phyloP scores from a whole-genome alignment of 2,113 vertebrate species.

The Falcunculus frontatus region DNA sequence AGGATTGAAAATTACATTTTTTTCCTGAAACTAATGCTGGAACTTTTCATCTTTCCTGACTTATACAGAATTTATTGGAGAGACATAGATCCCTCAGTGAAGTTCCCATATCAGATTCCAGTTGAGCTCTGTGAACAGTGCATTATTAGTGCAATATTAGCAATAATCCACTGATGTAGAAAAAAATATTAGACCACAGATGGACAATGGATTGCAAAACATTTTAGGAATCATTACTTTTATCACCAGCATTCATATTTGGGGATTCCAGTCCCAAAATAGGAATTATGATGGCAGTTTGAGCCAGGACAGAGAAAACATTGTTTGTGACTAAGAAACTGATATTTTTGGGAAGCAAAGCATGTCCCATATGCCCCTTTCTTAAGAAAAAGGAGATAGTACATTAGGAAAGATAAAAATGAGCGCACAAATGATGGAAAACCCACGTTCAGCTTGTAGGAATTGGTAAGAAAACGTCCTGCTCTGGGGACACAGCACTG shows the following conservation, averaged over 20 bases:
- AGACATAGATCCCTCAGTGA: neutral
- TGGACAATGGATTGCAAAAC: neutral
- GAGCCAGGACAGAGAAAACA: neutral
- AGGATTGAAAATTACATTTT: neutral
- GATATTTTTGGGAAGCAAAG: neutral
- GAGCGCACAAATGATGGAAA: neutral
- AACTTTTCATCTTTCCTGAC: neutral
- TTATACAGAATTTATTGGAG: neutral
- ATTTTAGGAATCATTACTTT: neutral
- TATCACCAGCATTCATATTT: neutral
- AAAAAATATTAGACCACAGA: neutral
- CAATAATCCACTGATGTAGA: neutral
- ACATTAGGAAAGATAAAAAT: neutral
- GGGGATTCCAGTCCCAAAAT: neutral
- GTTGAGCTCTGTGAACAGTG: neutral
- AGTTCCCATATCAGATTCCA: neutral
- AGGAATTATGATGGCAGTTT: neutral
- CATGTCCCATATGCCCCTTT: neutral
- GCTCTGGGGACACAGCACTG: neutral
- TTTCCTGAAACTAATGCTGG: neutral
- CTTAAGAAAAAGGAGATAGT: neutral
- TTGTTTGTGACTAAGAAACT: neutral
- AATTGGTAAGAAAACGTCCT: neutral
- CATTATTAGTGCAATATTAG: neutral
- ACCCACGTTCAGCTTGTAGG: rapidly evolving